Conservation (phyloP, 2,113 vertebrate species). For the Microcebus tavaratra region DNA sequence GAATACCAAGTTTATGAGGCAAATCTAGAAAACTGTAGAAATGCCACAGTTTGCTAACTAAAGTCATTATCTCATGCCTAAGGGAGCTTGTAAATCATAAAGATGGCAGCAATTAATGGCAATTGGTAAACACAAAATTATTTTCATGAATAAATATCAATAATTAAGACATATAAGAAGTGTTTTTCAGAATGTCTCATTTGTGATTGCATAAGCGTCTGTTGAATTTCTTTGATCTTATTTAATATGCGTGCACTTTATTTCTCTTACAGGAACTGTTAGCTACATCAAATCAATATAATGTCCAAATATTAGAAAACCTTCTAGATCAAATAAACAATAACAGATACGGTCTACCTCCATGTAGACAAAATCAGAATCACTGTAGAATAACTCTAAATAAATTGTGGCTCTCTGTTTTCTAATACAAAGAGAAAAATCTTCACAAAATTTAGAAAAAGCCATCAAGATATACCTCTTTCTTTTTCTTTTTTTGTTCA, state of each 20-base stretch:
- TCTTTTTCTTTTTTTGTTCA: not conserved
- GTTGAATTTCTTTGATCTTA: not conserved
- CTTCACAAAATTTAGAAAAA: not conserved
- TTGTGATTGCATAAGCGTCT: not conserved
- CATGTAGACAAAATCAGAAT: not conserved
- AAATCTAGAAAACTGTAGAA: constrained; percentile 24
- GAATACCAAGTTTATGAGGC: not conserved
- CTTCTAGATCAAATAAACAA: not conserved
- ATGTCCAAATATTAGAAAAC: not conserved
- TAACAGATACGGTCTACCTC: not conserved
- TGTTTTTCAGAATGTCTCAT: constrained; percentile 1
- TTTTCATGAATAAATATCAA: constrained; percentile 48
- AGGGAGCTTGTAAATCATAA: not conserved
- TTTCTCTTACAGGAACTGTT: not conserved
- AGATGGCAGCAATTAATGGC: constrained; percentile 35
- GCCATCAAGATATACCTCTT: not conserved
- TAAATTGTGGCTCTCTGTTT: not conserved
- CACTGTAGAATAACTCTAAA: not conserved
- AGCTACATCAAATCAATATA: constrained; percentile 12
- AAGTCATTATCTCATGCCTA: constrained; percentile 3
- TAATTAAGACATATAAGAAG: constrained; percentile 16
- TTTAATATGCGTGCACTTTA: not conserved
- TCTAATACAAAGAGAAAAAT: constrained; percentile 31
- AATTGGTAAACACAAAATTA: constrained; percentile 39
- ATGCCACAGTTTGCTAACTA: not conserved